Evolutionary conservation across 2,113 vertebrate species (phyloP).

Genomic region (Gymnarchus niloticus): DNA sequence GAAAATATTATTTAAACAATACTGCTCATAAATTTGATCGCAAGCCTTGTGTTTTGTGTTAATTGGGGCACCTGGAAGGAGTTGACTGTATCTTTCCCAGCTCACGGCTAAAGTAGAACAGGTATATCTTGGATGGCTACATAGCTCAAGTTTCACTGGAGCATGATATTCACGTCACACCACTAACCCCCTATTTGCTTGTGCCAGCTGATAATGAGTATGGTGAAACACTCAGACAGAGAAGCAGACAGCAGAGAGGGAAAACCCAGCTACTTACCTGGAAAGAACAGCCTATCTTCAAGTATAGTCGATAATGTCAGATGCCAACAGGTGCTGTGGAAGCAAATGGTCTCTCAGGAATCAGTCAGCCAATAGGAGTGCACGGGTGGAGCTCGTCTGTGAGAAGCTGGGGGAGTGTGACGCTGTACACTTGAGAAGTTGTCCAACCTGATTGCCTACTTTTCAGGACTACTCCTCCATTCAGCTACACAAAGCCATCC

Average conservation of each 20-base stretch:
- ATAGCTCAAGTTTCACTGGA: not conserved
- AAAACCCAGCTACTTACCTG: not conserved
- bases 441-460: not conserved
- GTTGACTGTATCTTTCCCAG: not conserved
- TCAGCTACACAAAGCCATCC: not conserved
- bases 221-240: not conserved
- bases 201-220: not conserved
- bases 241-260: not conserved
- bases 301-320: not conserved
- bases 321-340: not conserved
- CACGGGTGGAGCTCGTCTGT: not conserved
- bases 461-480: not conserved
- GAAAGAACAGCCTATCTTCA: not conserved
- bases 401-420: not conserved
- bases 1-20: not conserved
- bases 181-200: not conserved
- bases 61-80: not conserved
- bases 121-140: not conserved
- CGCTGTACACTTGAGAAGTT: not conserved
- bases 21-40: not conserved
- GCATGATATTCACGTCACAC: not conserved
- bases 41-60: not conserved
- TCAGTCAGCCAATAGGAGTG: not conserved
- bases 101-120: not conserved
- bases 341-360: not conserved